These are phyloP conservation scores for Plemyria rubiginata DNA, from an alignment of 2,888 invertebrate species.

Conservation along the genomic window DNA sequence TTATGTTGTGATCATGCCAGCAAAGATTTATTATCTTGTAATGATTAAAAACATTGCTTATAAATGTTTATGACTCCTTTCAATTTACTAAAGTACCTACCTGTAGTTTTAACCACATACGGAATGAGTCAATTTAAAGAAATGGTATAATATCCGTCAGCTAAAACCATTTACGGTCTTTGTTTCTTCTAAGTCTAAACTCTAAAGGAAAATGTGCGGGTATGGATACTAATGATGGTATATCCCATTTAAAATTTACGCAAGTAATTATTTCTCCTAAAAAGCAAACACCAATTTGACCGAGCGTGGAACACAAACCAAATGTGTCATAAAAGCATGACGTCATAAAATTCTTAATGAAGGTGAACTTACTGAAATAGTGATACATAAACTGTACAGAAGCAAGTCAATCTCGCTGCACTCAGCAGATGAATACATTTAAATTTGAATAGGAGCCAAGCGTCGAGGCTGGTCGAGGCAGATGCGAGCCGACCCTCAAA, in stretches of 20 bases:
- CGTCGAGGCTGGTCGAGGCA: slow-evolving; percentile 63
- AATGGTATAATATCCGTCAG: no score
- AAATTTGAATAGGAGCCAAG: slow-evolving; percentile 75
- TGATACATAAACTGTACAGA: slow-evolving; percentile 34
- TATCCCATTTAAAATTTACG: no score
- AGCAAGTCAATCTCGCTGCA: slow-evolving; percentile 39
- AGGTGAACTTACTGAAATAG: slow-evolving; percentile 39
- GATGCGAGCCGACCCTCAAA: slow-evolving; percentile 72
- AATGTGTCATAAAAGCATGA: slow-evolving; percentile 29
- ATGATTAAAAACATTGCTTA: no score
- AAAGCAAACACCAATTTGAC: neutral
- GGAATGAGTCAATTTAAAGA: no score
- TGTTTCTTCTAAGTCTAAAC: no score
- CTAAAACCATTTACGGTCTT: no score
- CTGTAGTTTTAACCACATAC: no score
- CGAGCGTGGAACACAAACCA: slow-evolving; percentile 1
- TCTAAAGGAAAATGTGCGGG: no score
- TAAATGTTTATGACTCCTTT: no score
- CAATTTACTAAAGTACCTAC: no score
- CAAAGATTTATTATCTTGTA: neutral
- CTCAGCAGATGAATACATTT: slow-evolving; percentile 55
- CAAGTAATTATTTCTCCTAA: neutral
- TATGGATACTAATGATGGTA: no score
- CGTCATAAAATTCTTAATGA: slow-evolving; percentile 22
- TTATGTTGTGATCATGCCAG: no score